These are phyloP conservation scores for Oncorhynchus clarkii DNA, from an alignment of 2,113 vertebrate species.

Conservation along the genomic window DNA sequence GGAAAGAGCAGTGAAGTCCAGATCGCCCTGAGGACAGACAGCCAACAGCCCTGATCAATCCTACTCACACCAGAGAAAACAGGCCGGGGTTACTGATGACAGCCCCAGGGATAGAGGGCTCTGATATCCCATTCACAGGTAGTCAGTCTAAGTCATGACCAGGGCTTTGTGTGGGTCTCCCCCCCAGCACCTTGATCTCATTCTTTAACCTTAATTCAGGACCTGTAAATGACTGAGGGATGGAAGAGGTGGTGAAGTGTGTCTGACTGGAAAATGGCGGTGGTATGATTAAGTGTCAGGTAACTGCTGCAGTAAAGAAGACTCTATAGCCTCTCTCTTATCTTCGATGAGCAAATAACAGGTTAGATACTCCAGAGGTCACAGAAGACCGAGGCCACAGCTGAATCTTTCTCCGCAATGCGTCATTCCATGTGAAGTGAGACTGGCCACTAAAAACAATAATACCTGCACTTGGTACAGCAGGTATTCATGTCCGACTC, in stretches of 20 bases:
- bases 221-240: constrained; percentile 23
- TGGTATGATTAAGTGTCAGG: constrained; percentile 42
- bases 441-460: neutral
- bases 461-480: neutral
- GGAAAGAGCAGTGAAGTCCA: constrained; percentile 15
- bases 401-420: neutral
- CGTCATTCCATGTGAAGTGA: neutral
- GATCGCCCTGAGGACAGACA: constrained; percentile 19
- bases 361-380: constrained; percentile 50
- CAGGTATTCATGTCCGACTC: too few species aligned
- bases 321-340: constrained; percentile 23
- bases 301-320: constrained; percentile 22
- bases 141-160: too few species aligned
- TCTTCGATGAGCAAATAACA: constrained; percentile 44
- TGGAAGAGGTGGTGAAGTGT: constrained; percentile 18
- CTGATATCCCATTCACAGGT: constrained; percentile 28
- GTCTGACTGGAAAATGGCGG: constrained; percentile 44
- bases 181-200: constrained; percentile 19
- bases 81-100: constrained; percentile 34
- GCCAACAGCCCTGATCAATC: constrained; percentile 40
- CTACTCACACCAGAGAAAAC: constrained; percentile 35
- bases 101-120: constrained; percentile 14
- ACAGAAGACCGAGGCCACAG: constrained; percentile 17
- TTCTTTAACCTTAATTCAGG: constrained; percentile 47
- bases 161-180: constrained; percentile 1